Conservation (phyloP, 2,797 vertebrate species). For the Argentina silus region DNA sequence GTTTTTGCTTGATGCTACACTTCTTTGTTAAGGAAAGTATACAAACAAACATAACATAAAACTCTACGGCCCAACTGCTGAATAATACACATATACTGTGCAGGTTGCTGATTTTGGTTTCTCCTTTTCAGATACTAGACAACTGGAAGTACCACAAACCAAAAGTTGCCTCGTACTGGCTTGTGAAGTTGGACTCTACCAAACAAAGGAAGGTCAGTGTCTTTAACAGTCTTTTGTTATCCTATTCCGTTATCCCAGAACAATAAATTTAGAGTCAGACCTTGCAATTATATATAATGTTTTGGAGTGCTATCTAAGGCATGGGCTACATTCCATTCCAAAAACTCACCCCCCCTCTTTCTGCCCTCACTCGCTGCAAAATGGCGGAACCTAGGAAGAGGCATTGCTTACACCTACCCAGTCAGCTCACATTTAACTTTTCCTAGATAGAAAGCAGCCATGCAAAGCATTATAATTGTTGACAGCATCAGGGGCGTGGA, state of each 20-base stretch:
- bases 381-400: constrained; percentile 25
- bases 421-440: neutral
- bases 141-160: constrained; percentile 98
- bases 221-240: no score
- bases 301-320: constrained; percentile 25
- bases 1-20: neutral
- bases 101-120: constrained; percentile 8
- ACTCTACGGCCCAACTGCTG: constrained; percentile 4
- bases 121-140: constrained; percentile 88
- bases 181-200: constrained; percentile 93
- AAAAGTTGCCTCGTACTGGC: constrained; percentile 97
- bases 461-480: neutral
- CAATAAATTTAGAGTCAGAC: no score
- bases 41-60: no score
- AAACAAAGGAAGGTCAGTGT: constrained; percentile 93
- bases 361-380: constrained; percentile 23
- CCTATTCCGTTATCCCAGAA: no score
- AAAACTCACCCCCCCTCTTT: constrained; percentile 23
- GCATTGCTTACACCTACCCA: constrained; percentile 19
- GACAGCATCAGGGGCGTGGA: neutral
- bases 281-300: no score
- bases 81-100: constrained; percentile 1
- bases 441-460: neutral
- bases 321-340: constrained; percentile 6
- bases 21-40: neutral